phyloP scores from a whole-genome alignment of 2,888 invertebrate species.

The Atrina japonica region DNA sequence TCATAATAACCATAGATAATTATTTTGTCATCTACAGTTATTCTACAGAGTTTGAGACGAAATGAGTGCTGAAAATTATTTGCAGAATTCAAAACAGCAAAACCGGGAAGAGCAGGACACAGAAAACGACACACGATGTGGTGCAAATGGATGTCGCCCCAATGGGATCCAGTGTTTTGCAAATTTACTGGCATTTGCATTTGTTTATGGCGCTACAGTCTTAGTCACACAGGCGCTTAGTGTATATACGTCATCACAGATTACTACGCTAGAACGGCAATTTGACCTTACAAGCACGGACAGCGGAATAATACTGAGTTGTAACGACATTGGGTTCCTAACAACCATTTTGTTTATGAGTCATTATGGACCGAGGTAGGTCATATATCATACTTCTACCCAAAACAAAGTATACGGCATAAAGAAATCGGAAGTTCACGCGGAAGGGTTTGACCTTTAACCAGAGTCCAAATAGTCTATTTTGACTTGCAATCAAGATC shows the following conservation, averaged over 20 bases:
- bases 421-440: too few relatives aligned
- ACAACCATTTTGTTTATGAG: slow-evolving; percentile 57
- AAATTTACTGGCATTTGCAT: slow-evolving; percentile 36
- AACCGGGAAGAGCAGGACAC: too few relatives aligned
- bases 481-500: too few relatives aligned
- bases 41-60: too few relatives aligned
- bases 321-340: slow-evolving; percentile 68
- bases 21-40: too few relatives aligned
- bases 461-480: too few relatives aligned
- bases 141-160: slow-evolving; percentile 25
- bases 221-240: slow-evolving; percentile 39
- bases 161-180: slow-evolving; percentile 29
- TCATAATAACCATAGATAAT: too few relatives aligned
- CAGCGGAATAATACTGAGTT: slow-evolving; percentile 61
- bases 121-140: slow-evolving; percentile 27
- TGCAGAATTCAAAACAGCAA: too few relatives aligned
- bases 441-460: too few relatives aligned
- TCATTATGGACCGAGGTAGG: slow-evolving; percentile 55
- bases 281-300: slow-evolving; percentile 60
- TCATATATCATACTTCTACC: too few relatives aligned
- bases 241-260: slow-evolving; percentile 49
- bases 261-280: slow-evolving; percentile 63
- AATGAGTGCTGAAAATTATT: too few relatives aligned
- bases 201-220: slow-evolving; percentile 29
- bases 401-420: too few relatives aligned